Evolutionary conservation across 2,888 invertebrate species (phyloP).

Genomic region (Ctena decussata): DNA sequence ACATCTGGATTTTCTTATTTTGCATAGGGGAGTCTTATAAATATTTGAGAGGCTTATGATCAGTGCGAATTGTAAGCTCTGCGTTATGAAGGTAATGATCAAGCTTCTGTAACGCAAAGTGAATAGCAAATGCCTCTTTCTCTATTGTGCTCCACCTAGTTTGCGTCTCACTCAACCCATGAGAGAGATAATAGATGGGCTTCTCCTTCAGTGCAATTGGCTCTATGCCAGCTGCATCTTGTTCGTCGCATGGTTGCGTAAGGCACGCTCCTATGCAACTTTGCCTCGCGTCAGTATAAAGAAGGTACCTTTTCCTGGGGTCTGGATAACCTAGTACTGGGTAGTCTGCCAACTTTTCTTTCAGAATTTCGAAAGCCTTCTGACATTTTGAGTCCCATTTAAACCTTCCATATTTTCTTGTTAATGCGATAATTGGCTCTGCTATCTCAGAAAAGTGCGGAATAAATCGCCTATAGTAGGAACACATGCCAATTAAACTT

Average conservation of each 20-base stretch:
- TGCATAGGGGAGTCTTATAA: not conserved
- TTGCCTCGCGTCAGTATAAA: conserved; percentile 25
- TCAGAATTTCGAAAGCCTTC: conserved; percentile 18
- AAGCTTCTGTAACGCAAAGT: conserved; percentile 24
- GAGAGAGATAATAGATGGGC: conserved; percentile 7
- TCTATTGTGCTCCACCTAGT: conserved; percentile 14
- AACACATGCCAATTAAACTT: conserved; percentile 22
- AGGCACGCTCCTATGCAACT: conserved; percentile 19
- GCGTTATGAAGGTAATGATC: not conserved
- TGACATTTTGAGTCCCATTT: conserved; percentile 13
- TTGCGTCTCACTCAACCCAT: not conserved
- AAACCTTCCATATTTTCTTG: conserved; percentile 19
- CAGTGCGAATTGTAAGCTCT: not conserved
- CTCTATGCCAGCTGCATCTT: not conserved
- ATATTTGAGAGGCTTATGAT: not conserved
- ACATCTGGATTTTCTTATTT: not conserved
- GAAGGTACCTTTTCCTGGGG: not conserved
- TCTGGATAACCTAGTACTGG: conserved; percentile 16
- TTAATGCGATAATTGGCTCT: conserved; percentile 33
- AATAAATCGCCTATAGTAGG: conserved; percentile 37
- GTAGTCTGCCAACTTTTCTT: not conserved
- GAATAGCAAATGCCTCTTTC: conserved; percentile 14
- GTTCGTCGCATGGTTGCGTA: not conserved
- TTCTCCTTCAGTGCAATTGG: not conserved
- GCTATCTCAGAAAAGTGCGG: conserved; percentile 44